Base-by-base conservation (phyloP, 1,140 invertebrate species). In the Uloborus diversus region DNA sequence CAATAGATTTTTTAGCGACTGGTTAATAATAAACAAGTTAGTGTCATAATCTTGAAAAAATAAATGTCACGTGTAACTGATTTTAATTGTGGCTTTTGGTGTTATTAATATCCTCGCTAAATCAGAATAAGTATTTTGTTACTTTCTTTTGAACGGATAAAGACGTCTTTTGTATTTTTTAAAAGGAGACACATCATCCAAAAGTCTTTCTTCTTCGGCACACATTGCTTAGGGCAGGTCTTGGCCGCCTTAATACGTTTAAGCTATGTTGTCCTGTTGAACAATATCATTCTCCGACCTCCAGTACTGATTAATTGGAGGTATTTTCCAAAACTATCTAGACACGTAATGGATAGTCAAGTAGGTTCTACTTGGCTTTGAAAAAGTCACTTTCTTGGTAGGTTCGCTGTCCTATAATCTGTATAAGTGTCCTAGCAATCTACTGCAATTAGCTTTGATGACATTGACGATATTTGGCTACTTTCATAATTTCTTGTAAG, bases 401-500 rank as follows among this genome's bases (percentile, higher is more conserved):
- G n/a, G 49, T 53, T 53, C n/a, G 23, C n/a, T n/a, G 4, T 53
- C 49, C 17, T 53, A 5, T 20, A 4, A 53, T 53, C 49, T 53
- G 5, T 53, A 53, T 14, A 4, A 20, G 49, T 53, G 49, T 20
- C 4, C 17, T n/a, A n/a, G n/a, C n/a, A n/a, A n/a, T n/a, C n/a
- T n/a, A n/a, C n/a, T n/a, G n/a, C n/a, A n/a, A n/a, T 53, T n/a
- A 53, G 49, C 4, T 53, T 53, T 53, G 23, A 53, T 53, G 49
- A n/a, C 49, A 53, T 7, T 14, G 49, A 53, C n/a, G 49, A 53
- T 53, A 53, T 53, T 20, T 53, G 49, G 23, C 49, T 53, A 20
- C 49, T 53, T 53, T n/a, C 5, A 53, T 14, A 53, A 53, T 53
- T 53, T 53, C 49, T 53, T 53, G 49, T 53, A 53, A 53, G n/a